A percentile compares a stretch with the other conserved stretches of the same genome.
Conservation (phyloP, 2,888 invertebrate species). For the Eupithecia dodoneata region DNA sequence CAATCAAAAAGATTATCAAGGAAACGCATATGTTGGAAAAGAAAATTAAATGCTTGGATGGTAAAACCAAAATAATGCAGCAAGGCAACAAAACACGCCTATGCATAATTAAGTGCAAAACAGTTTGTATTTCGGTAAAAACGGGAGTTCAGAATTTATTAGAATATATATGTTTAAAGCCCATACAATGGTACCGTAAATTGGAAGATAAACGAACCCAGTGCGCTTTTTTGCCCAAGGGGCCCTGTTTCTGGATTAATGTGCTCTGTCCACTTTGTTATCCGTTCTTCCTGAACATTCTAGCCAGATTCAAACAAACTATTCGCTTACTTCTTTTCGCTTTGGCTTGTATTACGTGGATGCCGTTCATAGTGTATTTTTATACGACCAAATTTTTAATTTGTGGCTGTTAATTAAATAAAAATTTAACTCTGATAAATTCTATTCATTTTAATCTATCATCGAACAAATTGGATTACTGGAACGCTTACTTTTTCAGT, state of each 20-base stretch:
- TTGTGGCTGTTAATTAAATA: slow-evolving; percentile 7
- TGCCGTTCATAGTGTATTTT: neutral
- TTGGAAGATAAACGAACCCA: neutral
- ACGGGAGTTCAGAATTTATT: neutral
- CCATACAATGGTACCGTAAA: neutral
- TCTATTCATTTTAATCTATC: neutral
- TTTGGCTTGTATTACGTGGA: neutral
- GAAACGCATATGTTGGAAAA: neutral
- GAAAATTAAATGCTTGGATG: neutral
- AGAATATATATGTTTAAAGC: neutral
- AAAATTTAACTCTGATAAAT: neutral
- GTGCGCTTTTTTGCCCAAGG: neutral
- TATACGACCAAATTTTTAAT: neutral
- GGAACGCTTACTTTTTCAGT: neutral
- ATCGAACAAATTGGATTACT: neutral
- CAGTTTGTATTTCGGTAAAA: neutral
- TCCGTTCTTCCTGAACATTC: neutral
- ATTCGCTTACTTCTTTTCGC: neutral
- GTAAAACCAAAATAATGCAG: neutral
- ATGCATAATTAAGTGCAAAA: neutral
- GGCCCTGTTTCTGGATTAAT: neutral
- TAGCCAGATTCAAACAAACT: neutral
- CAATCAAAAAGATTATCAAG: neutral
- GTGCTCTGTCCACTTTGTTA: neutral
- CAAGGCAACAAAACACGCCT: neutral